These are phyloP conservation scores for Scrobipalpa costella DNA, from an alignment of 2,888 invertebrate species.

Conservation along the genomic window DNA sequence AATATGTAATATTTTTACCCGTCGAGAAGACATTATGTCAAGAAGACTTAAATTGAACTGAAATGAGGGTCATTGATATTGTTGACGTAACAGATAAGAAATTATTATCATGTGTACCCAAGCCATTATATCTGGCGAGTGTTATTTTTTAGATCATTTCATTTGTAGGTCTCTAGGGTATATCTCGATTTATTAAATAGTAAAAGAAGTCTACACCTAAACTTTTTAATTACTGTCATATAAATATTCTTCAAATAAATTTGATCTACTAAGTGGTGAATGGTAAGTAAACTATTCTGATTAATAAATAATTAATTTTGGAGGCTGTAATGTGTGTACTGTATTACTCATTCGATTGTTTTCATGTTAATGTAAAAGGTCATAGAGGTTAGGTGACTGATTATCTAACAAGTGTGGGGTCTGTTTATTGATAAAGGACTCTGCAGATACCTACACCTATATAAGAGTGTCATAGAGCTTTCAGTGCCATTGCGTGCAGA, in stretches of 20 bases:
- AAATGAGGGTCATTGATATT: constrained; percentile 56
- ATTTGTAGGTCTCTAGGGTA: constrained; percentile 43
- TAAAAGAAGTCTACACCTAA: too few relatives aligned
- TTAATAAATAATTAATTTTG: background rate
- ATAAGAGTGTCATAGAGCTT: background rate
- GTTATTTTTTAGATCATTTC: constrained; percentile 49
- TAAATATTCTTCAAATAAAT: background rate
- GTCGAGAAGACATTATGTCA: constrained; percentile 68
- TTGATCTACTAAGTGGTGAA: background rate
- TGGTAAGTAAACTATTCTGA: background rate
- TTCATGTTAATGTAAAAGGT: constrained; percentile 37
- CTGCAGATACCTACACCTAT: background rate
- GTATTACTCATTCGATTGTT: too few relatives aligned
- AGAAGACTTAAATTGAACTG: constrained; percentile 65
- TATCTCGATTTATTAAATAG: constrained; percentile 34
- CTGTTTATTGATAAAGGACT: background rate
- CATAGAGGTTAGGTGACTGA: constrained; percentile 63
- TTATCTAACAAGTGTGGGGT: constrained; percentile 56
- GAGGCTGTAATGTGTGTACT: background rate
- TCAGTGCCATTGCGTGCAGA: constrained; percentile 4
- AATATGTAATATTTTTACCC: constrained; percentile 58
- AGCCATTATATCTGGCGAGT: constrained; percentile 48
- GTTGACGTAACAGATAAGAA: constrained; percentile 70
- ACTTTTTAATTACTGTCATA: background rate
- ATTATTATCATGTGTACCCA: constrained; percentile 54